Evolutionary conservation across 2,113 vertebrate genomes (phyloP).

Genomic region (Hippocampus mohnikei): DNA sequence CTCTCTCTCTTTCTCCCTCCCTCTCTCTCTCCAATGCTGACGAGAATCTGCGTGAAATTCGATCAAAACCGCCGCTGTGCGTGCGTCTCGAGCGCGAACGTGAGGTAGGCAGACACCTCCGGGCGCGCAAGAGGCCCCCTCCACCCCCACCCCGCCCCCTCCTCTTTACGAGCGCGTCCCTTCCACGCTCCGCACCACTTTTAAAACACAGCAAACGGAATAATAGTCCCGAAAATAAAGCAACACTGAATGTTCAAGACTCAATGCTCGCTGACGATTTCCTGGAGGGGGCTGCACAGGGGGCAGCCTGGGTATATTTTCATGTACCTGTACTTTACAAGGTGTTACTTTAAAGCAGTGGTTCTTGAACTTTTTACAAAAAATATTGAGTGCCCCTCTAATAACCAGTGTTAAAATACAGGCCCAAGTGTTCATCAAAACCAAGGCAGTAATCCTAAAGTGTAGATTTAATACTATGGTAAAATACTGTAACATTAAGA

Average conservation of each 20-base stretch:
- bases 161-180: slow-evolving; percentile 50
- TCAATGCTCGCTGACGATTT: slow-evolving; percentile 18
- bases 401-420: neutral
- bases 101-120: slow-evolving; percentile 64
- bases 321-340: no score
- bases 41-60: slow-evolving; percentile 12
- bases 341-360: no score
- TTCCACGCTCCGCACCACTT: slow-evolving; percentile 54
- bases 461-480: neutral
- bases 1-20: slow-evolving; percentile 9
- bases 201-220: slow-evolving; percentile 69
- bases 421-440: neutral
- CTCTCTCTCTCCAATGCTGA: neutral
- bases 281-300: neutral
- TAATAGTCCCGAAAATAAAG: slow-evolving; percentile 16
- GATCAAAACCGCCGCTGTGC: slow-evolving; percentile 2
- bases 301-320: no score
- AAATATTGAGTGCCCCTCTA: neutral
- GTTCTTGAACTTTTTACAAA: neutral
- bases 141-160: slow-evolving; percentile 55
- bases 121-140: slow-evolving; percentile 54
- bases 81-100: neutral
- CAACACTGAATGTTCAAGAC: slow-evolving; percentile 36
- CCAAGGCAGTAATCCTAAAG: neutral
- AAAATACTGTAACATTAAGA: neutral